A percentile compares a stretch with the other conserved stretches of the same genome.
These are phyloP conservation scores for Tragelaphus scriptus DNA, from an alignment of 2,113 vertebrate genomes.

Conservation along the genomic window DNA sequence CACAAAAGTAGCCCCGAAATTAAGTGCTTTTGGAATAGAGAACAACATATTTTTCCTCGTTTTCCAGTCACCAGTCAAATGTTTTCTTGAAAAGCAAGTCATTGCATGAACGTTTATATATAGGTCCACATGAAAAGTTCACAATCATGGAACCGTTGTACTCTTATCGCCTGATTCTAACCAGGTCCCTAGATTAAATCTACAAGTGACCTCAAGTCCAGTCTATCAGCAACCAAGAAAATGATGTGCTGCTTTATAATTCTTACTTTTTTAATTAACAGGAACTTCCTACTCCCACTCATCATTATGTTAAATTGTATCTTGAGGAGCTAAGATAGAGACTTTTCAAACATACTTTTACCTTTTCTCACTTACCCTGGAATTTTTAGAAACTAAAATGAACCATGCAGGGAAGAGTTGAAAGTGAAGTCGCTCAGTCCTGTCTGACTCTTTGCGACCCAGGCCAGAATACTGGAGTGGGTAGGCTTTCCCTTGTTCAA, in stretches of 20 bases:
- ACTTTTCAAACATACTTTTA: slow-evolving; percentile 24
- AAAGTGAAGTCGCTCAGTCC: background rate
- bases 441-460: background rate
- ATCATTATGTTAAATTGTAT: background rate
- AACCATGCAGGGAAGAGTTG: background rate
- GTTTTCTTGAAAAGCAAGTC: background rate
- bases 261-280: slow-evolving; percentile 11
- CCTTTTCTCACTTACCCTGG: background rate
- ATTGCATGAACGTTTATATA: background rate
- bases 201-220: background rate
- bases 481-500: background rate
- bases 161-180: background rate
- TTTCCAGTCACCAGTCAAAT: background rate
- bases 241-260: background rate
- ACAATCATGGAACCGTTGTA: background rate
- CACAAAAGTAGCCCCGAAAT: background rate
- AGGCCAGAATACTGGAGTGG: background rate
- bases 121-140: background rate
- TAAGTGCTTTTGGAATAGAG: background rate
- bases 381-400: slow-evolving; percentile 26
- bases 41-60: too few relatives aligned
- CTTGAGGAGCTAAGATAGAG: background rate
- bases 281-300: slow-evolving; percentile 10
- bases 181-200: background rate
- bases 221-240: background rate